phyloP scores from a whole-genome alignment of 2,113 vertebrate species.

The Mustelus asterias region DNA sequence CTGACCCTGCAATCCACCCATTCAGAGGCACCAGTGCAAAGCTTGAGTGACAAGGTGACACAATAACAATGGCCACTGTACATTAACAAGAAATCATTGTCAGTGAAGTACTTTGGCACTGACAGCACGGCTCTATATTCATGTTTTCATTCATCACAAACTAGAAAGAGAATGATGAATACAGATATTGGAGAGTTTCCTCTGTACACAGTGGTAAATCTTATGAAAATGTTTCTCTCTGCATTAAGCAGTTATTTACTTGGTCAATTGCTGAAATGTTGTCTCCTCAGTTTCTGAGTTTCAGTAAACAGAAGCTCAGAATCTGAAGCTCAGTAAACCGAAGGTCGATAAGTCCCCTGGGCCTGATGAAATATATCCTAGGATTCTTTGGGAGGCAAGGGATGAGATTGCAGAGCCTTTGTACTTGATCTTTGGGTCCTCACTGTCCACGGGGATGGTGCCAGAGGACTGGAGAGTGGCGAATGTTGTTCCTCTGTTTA shows the following conservation, averaged over 20 bases:
- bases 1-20: neutral
- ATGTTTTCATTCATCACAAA: neutral
- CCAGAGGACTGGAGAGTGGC: no score
- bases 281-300: neutral
- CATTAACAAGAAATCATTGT: neutral
- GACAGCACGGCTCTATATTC: neutral
- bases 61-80: neutral
- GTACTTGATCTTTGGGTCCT: no score
- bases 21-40: no score
- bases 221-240: neutral
- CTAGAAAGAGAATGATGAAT: neutral
- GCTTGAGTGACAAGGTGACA: neutral
- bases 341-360: no score
- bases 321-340: no score
- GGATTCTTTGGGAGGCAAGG: no score
- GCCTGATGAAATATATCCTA: no score
- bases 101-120: neutral
- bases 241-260: neutral
- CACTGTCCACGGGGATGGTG: no score
- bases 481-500: no score
- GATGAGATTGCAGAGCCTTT: no score
- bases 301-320: no score
- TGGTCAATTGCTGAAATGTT: neutral
- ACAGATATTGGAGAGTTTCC: neutral
- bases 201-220: neutral